Base-by-base conservation (phyloP, 2,113 vertebrate species). In the Gila orcuttii region DNA sequence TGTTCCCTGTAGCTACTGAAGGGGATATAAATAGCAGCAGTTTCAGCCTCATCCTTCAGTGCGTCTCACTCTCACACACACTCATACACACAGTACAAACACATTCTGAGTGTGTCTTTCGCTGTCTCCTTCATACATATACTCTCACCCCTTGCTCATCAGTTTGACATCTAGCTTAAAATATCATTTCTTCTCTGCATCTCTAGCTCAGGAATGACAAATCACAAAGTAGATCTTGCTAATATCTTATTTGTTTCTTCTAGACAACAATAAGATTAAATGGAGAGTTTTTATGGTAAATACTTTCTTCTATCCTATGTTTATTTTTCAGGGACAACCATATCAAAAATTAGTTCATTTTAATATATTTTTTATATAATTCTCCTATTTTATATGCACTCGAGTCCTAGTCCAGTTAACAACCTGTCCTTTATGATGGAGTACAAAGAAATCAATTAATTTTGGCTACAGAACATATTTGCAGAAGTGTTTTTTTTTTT, bases 1-100 rank as follows among this genome's bases (percentile, higher is more conserved):
- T 86, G 87, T 79, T 88, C 87, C 89, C 87, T 83, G 74, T 90
- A 81, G 87, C 87, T 88, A 86, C 85, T 23, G 79, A 88, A 76
- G 21, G n/a, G 59, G 82, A 57, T 85, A 88, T 28, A 88, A 86
- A 90, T 90, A 88, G 89, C 79, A 74, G 47, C 33, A 47, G 86
- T 59, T 86, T 84, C 82, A 80, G 84, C 47, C 85, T 88, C 79
- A 77, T 76, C 73, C 33, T 39, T 78, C 31, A 36, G 64, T 83
- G 17, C 28, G 50, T 87, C 62, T 84, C 60, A 57, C 28, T 28
- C 28, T 52, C 55, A 73, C 64, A 71, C 45, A 47, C 39, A 74
- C 66, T 60, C 31, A 47, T n/a, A 78, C 25, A 62, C 79, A 62
- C 68, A 21, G 87, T 90, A 86, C 91, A 66, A 80, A 28, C 78